Evolutionary conservation across 2,888 invertebrate genomes (phyloP), one percentile per base, ranked within the genome.

Genomic region (Oscheius onirici): DNA sequence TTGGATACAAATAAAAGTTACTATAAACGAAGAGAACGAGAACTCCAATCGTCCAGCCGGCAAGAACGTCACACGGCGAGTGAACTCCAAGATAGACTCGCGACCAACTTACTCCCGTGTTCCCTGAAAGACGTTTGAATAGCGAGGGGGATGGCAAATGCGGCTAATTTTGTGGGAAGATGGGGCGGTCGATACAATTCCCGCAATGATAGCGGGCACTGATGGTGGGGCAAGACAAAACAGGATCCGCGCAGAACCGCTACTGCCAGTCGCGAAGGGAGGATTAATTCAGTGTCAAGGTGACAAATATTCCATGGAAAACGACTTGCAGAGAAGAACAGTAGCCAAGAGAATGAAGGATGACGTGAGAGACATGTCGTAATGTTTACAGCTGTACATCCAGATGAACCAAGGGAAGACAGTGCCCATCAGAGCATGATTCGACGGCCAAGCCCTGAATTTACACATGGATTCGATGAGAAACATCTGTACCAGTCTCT

Each of bases 391-490:
- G 17, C 71, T 46, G 69, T 78, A 78, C 52, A 78, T 76, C 78
- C 78, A 78, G 43, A 78, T 76, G 71, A 76, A 78, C 78, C 78
- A 78, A 0, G 78, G 76, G 51, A 76, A 76, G 3, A 73, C 57
- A 2, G 78, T 78, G 26, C 78, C 76, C 11, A 78, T 49, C 5
- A 76, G 67, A 17, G 76, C 74, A 46, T 78, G 78, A 40, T 78
- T 78, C 3, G 76, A 76, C 24, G 78, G 78, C 73, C 73, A 78
- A 15, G 78, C 78, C 77, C 76, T 76, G 60, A 46, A 76, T 43
- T 49, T 17, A n/a, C n/a, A n/a, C n/a, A n/a, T 10, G 15, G n/a
- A 52, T 34, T n/a, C 2, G 28, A n/a, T 24, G 17, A 54, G 40
- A n/a, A 17, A 20, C 43, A 34, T 6, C 3, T 8, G 8, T 34